Conservation (phyloP, 2,797 vertebrate genomes). For the Leptatherina wallacei region DNA sequence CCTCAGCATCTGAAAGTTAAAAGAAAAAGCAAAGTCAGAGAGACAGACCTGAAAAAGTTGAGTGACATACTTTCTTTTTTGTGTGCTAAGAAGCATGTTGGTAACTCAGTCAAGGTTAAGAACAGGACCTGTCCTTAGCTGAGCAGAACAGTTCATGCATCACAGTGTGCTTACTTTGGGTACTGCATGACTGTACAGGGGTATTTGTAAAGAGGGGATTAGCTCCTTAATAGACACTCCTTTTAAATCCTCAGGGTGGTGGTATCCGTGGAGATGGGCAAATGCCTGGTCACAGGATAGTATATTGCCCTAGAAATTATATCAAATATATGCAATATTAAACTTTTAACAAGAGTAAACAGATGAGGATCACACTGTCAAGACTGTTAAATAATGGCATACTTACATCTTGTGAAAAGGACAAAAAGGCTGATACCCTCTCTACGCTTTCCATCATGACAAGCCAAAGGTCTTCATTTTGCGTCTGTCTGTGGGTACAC, state of each 20-base stretch:
- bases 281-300: constrained; percentile 88
- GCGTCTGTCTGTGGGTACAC: constrained; percentile 79
- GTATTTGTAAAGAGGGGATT: constrained; percentile 90
- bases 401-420: constrained; percentile 86
- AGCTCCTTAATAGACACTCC: constrained; percentile 85
- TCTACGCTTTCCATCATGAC: constrained; percentile 90
- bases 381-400: neutral
- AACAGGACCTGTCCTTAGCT: constrained; percentile 20
- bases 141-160: constrained; percentile 15
- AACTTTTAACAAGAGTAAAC: neutral
- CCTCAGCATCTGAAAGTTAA: constrained; percentile 80
- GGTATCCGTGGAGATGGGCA: constrained; percentile 89
- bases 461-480: constrained; percentile 72
- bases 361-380: neutral
- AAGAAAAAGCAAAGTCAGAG: constrained; percentile 21
- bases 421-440: constrained; percentile 85
- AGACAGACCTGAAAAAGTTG: neutral
- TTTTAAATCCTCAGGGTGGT: constrained; percentile 81
- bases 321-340: constrained; percentile 6
- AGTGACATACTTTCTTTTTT: constrained; percentile 4
- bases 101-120: constrained; percentile 21
- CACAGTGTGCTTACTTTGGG: constrained; percentile 83
- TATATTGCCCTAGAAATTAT: constrained; percentile 84
- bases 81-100: constrained; percentile 7
- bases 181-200: constrained; percentile 80